Evolutionary conservation across 2,113 vertebrate species (phyloP).

Genomic region (Empidonax alnorum): DNA sequence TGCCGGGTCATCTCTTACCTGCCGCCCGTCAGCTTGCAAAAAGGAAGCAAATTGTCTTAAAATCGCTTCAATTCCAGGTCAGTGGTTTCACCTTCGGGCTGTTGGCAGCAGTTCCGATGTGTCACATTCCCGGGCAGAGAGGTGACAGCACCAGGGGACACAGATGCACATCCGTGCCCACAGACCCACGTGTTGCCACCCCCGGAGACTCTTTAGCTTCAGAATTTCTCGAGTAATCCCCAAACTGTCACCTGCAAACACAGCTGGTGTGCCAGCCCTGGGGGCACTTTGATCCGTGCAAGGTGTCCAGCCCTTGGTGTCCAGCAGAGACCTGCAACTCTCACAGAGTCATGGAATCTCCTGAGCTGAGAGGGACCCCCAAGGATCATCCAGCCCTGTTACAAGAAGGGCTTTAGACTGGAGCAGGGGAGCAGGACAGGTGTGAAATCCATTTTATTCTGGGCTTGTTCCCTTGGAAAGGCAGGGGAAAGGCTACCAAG

Average conservation of each 20-base stretch:
- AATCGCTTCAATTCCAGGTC: not conserved
- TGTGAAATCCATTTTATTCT: not conserved
- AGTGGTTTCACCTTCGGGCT: fast-evolving
- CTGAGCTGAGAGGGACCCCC: too few species aligned
- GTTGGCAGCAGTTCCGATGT: not conserved
- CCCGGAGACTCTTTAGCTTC: not conserved
- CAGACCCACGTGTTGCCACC: fast-evolving
- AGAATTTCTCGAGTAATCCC: too few species aligned
- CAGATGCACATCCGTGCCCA: too few species aligned
- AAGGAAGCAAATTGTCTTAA: not conserved
- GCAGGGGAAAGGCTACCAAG: not conserved
- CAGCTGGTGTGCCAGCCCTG: too few species aligned
- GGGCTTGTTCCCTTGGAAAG: not conserved
- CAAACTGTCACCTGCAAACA: not conserved
- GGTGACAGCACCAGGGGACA: not conserved
- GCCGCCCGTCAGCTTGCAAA: fast-evolving
- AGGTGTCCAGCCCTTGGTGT: too few species aligned
- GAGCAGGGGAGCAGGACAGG: not conserved
- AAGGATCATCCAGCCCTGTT: not conserved
- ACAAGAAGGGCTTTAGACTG: not conserved
- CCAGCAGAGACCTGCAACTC: too few species aligned
- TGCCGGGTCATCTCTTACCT: not conserved
- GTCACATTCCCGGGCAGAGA: fast-evolving
- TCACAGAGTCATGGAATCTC: too few species aligned
- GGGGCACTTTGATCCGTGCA: too few species aligned